Evolutionary conservation across 2,113 vertebrate species (phyloP), one percentile per base, ranked within the genome.

Genomic region (Corydoras maculifer): DNA sequence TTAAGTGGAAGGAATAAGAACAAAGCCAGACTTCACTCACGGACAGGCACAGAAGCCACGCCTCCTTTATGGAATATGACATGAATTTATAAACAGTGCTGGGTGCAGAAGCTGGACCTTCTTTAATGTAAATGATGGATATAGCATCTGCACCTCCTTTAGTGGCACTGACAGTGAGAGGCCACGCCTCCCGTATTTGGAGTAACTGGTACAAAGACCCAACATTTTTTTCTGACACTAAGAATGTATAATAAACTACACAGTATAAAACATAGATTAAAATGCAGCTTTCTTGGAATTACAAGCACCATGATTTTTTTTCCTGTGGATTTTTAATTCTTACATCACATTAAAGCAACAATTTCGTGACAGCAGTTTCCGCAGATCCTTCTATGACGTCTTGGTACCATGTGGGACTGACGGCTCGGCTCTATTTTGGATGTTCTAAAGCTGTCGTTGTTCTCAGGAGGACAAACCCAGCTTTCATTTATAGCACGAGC

Each of bases 401-500:
- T 3, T 55, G 1, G 35, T 68, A 68, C 66, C 55, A 58, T 67
- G 32, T 67, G 65, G 54, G 30, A 2, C 53, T 13, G 49, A 53
- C 4, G 35, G 35, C 35, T 25, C 43, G 12, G 30, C 43, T 12
- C 57, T 49, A 59, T 51, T 65, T 48, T 35, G 62, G 31, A 55
- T 15, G 48, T 13, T 13, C 10, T 14, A 18, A 69, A 51, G 43
- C 73, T 53, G 35, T 12, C 15, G n/a, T 62, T 74, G 54, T 57
- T 69, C 43, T 64, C 48, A 13, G 43, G 49, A 65, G 48, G 68
- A 69, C 63, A 67, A 70, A 53, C 55, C 49, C 29, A 59, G 61
- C 55, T 75, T 69, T 59, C 5, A 69, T 75, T 63, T 69, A 25
- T 58, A 64, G 43, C 62, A 58, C 25, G 59, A 59, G 53, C 14